phyloP scores from a whole-genome alignment of 35 echinoderm and acorn worm genomes.

The Lytechinus variegatus region DNA sequence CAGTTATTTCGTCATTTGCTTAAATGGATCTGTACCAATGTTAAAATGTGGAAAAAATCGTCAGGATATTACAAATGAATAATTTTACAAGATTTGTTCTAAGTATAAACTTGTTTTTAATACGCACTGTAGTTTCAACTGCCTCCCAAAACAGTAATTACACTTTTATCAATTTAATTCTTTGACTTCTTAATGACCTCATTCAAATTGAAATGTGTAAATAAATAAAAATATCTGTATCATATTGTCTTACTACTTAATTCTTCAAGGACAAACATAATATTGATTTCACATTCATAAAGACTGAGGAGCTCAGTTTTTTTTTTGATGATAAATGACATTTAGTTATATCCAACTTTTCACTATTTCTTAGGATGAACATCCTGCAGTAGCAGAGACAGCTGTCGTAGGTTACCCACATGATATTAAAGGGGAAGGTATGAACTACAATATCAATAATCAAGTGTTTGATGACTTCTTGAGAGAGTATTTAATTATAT shows the following conservation, averaged over 20 bases:
- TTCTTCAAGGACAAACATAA: not conserved
- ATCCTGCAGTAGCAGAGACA: conserved; percentile 95
- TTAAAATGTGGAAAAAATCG: too few relatives aligned
- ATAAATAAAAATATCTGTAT: too few relatives aligned
- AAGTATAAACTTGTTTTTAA: too few relatives aligned
- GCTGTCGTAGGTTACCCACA: conserved; percentile 97
- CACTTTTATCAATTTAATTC: not conserved
- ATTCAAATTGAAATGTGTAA: not conserved
- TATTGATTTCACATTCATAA: not conserved
- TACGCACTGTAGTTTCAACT: too few relatives aligned
- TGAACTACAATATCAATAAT: not conserved
- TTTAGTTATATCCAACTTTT: not conserved
- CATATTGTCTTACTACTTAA: not conserved
- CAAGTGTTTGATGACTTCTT: not conserved
- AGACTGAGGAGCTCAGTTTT: too few relatives aligned
- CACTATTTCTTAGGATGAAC: conserved; percentile 82
- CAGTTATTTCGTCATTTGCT: too few relatives aligned
- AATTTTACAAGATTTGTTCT: too few relatives aligned
- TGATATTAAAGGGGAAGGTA: conserved; percentile 99
- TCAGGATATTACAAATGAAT: too few relatives aligned
- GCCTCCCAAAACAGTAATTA: too few relatives aligned
- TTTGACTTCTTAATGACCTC: not conserved
- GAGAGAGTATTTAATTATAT: not conserved
- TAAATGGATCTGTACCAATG: too few relatives aligned
- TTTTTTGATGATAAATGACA: not conserved